A percentile compares a stretch with the other conserved stretches of the same genome.
Conservation (phyloP, 2,113 vertebrate species). For the Elaphurus davidianus region DNA sequence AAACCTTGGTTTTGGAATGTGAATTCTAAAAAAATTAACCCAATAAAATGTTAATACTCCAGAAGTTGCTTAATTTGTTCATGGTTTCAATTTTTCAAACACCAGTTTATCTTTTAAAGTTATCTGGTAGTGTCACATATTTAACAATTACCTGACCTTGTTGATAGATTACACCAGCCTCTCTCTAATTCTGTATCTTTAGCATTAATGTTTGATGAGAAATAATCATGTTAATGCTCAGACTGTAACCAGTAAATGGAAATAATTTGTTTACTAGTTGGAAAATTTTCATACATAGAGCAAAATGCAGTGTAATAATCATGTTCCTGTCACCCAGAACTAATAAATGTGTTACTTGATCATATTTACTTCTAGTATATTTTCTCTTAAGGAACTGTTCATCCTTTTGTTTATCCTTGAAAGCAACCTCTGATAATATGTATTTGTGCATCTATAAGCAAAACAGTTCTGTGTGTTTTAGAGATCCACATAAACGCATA, state of each 20-base stretch:
- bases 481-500: background rate
- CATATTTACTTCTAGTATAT: background rate
- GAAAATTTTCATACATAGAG: background rate
- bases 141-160: background rate
- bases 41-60: background rate
- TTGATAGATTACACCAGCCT: background rate
- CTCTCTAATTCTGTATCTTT: background rate
- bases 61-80: background rate
- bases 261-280: background rate
- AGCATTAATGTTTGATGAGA: background rate
- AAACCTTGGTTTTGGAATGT: conserved; percentile 5
- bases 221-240: background rate
- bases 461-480: background rate
- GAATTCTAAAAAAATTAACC: background rate
- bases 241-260: background rate
- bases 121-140: background rate
- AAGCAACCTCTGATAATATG: background rate
- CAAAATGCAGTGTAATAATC: background rate
- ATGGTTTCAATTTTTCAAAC: conserved; percentile 21
- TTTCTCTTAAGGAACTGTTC: background rate
- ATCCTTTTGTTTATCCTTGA: background rate
- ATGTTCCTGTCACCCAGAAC: background rate
- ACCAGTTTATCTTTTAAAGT: background rate
- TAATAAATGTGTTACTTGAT: background rate
- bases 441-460: background rate